phyloP scores from a whole-genome alignment of 1,140 invertebrate species.

The Drosophila orosa region DNA sequence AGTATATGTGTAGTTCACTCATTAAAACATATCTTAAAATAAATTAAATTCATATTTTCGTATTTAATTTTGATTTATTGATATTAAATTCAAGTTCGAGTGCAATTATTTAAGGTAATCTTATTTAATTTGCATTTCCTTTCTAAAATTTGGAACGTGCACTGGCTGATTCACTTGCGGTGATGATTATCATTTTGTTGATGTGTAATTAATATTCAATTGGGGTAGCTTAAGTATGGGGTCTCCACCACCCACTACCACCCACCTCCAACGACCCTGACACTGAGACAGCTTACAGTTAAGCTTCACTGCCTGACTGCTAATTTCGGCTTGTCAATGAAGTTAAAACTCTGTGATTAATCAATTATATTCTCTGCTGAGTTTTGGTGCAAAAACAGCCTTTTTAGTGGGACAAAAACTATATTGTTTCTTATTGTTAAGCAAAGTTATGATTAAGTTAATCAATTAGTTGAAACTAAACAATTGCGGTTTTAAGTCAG shows the following conservation, averaged over 20 bases:
- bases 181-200: conserved; percentile 24
- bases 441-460: background rate
- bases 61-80: background rate
- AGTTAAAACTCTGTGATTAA: conserved; percentile 44
- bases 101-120: conserved; percentile 3
- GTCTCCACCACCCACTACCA: conserved; percentile 1
- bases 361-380: conserved; percentile 17
- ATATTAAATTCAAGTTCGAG: conserved; percentile 2
- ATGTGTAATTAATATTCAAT: conserved; percentile 51
- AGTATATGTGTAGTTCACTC: background rate
- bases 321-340: conserved; percentile 64
- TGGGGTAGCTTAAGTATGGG: conserved; percentile 28
- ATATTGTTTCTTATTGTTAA: background rate
- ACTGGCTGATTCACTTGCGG: conserved; percentile 20
- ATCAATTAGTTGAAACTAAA: conserved; percentile 17
- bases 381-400: background rate
- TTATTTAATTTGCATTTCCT: conserved; percentile 22
- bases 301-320: conserved; percentile 44
- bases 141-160: conserved; percentile 22
- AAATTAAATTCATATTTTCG: background rate
- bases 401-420: background rate
- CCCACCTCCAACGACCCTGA: conserved; percentile 15
- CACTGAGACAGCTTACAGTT: conserved; percentile 70
- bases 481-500: conserved; percentile 1
- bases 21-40: background rate